Base-by-base conservation (phyloP, 2,888 invertebrate species). In the Diaprepes abbreviatus region DNA sequence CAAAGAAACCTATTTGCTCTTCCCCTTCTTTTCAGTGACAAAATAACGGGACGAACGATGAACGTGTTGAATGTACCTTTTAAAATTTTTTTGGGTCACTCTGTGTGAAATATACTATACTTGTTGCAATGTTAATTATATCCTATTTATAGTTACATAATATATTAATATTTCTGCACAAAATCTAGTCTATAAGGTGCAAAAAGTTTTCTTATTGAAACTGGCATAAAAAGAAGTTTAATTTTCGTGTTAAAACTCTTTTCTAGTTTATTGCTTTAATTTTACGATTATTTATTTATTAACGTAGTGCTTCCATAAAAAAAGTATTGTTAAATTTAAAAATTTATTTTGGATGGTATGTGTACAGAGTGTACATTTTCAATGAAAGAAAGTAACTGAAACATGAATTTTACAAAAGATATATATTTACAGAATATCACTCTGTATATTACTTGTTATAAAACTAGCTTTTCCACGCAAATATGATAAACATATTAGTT, bases 101-200 rank as follows among this genome's bases (percentile, higher is more conserved):
- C 50, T 52, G 16, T 52, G 17, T 7, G 14, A 2, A 36, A 2
- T 45, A n/a, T 45, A n/a, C 3, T n/a, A n/a, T 24, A 36, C 28
- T 57, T 24, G 57, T 57, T 57, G 57, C 57, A 57, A 57, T 57
- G 21, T 57, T 19, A 40, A 57, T 28, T 38, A 40, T 40, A 54
- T 40, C 28, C 10, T 40, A 57, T 21, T 45, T 45, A 31, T 59
- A 60, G 43, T 33, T 10, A 33, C 31, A 21, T 48, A 48, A 48
- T 60, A 33, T 40, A 31, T 58, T 58, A 58, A 16, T 60, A 19
- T 48, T 17, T 12, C 1, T 55, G 64, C 52, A 64, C 57, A 48
- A 12, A 63, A 54, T 70, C 70, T 70, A 70, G 70, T 70, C 70
- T 57, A 17, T 69, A 70, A 70, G 66, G 66, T 70, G 70, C 70